phyloP scores from a whole-genome alignment of 2,113 vertebrate species.

The Rhodinocichla rosea region DNA sequence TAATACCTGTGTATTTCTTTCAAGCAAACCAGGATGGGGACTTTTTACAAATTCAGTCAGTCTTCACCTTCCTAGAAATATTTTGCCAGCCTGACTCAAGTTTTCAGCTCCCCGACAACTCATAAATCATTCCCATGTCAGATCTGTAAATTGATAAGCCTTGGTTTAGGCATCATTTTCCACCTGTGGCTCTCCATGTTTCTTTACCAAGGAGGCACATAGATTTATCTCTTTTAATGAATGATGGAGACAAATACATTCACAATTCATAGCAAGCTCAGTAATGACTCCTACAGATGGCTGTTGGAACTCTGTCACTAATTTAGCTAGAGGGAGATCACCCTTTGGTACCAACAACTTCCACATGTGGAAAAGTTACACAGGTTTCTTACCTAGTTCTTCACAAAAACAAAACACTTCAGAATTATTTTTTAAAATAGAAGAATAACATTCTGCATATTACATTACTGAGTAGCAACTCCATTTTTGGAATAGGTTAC shows the following conservation, averaged over 20 bases:
- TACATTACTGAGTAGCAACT: not conserved
- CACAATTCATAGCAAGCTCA: not conserved
- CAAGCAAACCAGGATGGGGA: not conserved
- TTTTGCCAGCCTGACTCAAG: not conserved
- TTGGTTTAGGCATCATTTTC: not conserved
- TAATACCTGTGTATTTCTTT: not conserved
- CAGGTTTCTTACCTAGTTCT: not conserved
- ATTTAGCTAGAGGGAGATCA: not conserved
- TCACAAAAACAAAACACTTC: not conserved
- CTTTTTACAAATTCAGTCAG: not conserved
- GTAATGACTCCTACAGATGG: not conserved
- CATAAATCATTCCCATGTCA: not conserved
- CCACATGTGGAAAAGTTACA: not conserved
- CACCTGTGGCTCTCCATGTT: not conserved
- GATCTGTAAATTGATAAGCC: not conserved
- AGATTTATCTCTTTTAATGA: not conserved
- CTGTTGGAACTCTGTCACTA: not conserved
- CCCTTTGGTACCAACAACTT: not conserved
- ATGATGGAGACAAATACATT: not conserved
- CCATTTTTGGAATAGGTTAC: not conserved
- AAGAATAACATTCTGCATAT: not conserved
- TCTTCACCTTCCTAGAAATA: not conserved
- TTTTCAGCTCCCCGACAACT: not conserved
- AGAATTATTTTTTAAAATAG: not conserved
- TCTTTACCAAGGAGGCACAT: not conserved